Evolutionary conservation across 2,888 invertebrate species (phyloP).

Genomic region (Conistra vaccinii): DNA sequence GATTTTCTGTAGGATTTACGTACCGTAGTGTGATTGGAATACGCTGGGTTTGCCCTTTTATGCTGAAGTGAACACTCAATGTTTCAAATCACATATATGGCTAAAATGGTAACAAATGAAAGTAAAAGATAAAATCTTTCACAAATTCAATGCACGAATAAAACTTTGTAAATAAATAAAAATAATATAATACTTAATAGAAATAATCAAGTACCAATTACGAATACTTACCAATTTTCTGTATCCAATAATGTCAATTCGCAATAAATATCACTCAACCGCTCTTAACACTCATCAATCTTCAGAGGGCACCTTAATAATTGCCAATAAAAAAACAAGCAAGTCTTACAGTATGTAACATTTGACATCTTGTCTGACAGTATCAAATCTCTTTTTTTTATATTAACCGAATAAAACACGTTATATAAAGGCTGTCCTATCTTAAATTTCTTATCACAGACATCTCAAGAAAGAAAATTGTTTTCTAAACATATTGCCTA

Average conservation of each 20-base stretch:
- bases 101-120: neutral
- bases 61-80: neutral
- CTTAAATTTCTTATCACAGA: slow-evolving; percentile 26
- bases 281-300: neutral
- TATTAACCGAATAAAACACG: slow-evolving; percentile 16
- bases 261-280: neutral
- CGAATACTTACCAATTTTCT: neutral
- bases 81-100: neutral
- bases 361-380: no score
- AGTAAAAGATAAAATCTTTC: neutral
- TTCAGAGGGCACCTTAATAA: no score
- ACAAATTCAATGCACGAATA: neutral
- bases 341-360: no score
- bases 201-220: neutral
- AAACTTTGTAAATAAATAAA: neutral
- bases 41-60: neutral
- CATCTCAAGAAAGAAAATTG: slow-evolving; percentile 23
- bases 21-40: neutral
- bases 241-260: neutral
- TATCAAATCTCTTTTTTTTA: slow-evolving; percentile 17
- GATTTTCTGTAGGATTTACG: neutral
- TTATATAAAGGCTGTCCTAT: neutral
- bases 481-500: slow-evolving; percentile 9
- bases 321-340: no score
- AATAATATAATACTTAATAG: neutral